These are phyloP conservation scores for Byasa hedistus DNA, from an alignment of 2,888 invertebrate species.

Conservation along the genomic window DNA sequence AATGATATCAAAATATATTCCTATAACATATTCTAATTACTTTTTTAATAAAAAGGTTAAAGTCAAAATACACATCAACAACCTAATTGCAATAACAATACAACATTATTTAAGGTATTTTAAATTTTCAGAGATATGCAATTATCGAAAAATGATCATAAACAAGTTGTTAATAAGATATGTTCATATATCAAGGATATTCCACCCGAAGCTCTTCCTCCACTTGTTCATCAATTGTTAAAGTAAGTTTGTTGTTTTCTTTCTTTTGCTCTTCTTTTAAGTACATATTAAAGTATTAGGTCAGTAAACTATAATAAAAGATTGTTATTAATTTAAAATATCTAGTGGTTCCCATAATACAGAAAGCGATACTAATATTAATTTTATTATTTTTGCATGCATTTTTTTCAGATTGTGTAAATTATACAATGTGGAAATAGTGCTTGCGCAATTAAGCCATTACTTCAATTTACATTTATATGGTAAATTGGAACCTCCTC, in stretches of 20 bases:
- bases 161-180: conserved; percentile 81
- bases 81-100: too few relatives aligned
- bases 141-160: conserved; percentile 73
- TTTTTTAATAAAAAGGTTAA: too few relatives aligned
- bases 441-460: conserved; percentile 61
- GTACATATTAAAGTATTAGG: not conserved
- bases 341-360: too few relatives aligned
- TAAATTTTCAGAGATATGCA: conserved; percentile 77
- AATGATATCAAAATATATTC: too few relatives aligned
- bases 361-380: not conserved
- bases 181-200: conserved; percentile 80
- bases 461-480: conserved; percentile 67
- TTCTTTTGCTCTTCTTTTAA: not conserved
- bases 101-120: not conserved
- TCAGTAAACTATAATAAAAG: too few relatives aligned
- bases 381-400: not conserved
- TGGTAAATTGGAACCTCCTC: conserved; percentile 60
- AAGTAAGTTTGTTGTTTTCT: conserved; percentile 61
- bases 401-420: conserved; percentile 62
- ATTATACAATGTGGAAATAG: conserved; percentile 58
- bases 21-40: too few relatives aligned
- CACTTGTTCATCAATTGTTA: conserved; percentile 84
- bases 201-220: conserved; percentile 82
- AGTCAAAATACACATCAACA: too few relatives aligned
- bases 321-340: too few relatives aligned